Percentiles rank a stretch among this genome's conserved stretches.
phyloP scores from a whole-genome alignment of 2,888 invertebrate genomes.

The Monoplex corrugatus region DNA sequence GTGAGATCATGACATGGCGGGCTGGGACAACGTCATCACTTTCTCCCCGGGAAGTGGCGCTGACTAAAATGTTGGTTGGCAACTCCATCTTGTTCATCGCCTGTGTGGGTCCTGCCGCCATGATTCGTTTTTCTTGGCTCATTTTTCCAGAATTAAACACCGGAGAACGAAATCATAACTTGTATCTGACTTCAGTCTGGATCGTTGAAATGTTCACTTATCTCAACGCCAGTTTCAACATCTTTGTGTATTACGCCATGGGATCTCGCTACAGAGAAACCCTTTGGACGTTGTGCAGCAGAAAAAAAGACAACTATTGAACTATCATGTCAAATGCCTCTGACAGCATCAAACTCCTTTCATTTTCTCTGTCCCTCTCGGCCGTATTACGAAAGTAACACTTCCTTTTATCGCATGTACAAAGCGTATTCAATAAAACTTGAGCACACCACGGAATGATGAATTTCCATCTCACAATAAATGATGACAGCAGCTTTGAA shows the following conservation, averaged over 20 bases:
- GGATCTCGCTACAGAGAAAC: slow-evolving; percentile 25
- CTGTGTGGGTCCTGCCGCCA: neutral
- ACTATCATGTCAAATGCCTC: no score
- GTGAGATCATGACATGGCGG: slow-evolving; percentile 8
- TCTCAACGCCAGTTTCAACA: slow-evolving; percentile 35
- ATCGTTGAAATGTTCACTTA: neutral
- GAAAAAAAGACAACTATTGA: no score
- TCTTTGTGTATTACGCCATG: slow-evolving; percentile 27
- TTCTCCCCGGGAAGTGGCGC: slow-evolving; percentile 29
- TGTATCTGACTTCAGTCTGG: neutral
- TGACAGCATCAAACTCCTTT: no score
- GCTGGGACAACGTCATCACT: neutral
- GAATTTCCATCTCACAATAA: no score
- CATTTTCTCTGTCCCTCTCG: no score
- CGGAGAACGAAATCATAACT: neutral
- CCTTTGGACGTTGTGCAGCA: neutral
- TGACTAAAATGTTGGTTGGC: slow-evolving; percentile 35
- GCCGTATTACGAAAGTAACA: no score
- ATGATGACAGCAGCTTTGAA: no score
- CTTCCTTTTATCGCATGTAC: no score
- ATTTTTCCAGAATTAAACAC: slow-evolving; percentile 17
- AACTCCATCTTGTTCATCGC: neutral
- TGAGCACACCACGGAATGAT: no score
- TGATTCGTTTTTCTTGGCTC: neutral
- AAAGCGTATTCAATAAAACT: no score